Evolutionary conservation across 2,888 invertebrate genomes (phyloP).

Genomic region (Drosophila austrosaltans): DNA sequence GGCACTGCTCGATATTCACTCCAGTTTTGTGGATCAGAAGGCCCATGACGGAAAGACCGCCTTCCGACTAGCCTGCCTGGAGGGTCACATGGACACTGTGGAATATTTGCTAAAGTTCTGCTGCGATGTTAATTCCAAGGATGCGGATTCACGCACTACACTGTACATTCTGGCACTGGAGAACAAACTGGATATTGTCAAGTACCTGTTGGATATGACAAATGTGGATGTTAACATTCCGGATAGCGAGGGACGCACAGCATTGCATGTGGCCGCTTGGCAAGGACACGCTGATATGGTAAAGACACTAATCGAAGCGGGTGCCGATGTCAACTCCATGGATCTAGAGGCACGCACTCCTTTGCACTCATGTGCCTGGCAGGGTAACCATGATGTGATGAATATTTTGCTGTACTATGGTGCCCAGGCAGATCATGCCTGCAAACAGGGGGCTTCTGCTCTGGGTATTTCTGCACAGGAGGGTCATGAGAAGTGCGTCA

Average conservation of each 20-base stretch:
- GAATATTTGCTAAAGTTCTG: conserved; percentile 88
- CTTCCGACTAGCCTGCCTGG: conserved; percentile 86
- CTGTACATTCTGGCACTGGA: conserved; percentile 95
- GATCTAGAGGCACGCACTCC: conserved; percentile 95
- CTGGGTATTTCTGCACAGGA: conserved; percentile 98
- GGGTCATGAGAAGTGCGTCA: conserved; percentile 96
- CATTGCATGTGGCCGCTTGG: conserved; percentile 95
- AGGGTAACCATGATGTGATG: conserved; percentile 94
- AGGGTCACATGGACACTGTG: conserved; percentile 88
- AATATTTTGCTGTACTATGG: conserved; percentile 91
- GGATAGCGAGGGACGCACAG: conserved; percentile 95
- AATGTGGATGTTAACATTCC: conserved; percentile 92
- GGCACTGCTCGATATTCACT: conserved; percentile 89
- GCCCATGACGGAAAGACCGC: conserved; percentile 96
- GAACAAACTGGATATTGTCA: conserved; percentile 92
- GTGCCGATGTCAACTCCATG: conserved; percentile 92
- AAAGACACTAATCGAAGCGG: conserved; percentile 87
- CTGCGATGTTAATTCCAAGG: conserved; percentile 93
- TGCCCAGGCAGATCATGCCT: conserved; percentile 93
- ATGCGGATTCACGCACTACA: conserved; percentile 96
- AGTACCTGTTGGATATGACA: conserved; percentile 90
- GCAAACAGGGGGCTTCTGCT: conserved; percentile 98
- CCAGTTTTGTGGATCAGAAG: conserved; percentile 91
- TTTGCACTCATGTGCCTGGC: conserved; percentile 97
- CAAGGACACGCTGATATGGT: conserved; percentile 98